phyloP scores from a whole-genome alignment of 2,888 invertebrate genomes.

The Latheticus oryzae region DNA sequence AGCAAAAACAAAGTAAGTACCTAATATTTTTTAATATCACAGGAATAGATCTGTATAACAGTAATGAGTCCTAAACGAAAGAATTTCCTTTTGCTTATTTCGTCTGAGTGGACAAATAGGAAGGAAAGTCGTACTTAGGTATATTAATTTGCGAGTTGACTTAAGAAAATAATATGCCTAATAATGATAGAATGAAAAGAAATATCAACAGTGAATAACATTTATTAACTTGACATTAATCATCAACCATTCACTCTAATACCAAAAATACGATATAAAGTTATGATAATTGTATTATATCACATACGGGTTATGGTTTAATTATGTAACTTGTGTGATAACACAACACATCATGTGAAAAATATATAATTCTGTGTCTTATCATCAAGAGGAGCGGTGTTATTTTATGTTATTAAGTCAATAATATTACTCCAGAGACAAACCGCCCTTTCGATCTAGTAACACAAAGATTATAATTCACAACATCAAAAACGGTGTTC shows the following conservation, averaged over 20 bases:
- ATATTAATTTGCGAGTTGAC: no score
- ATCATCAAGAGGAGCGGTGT: constrained; percentile 13
- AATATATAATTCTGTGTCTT: constrained; percentile 17
- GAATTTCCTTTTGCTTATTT: no score
- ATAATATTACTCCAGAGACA: constrained; percentile 3
- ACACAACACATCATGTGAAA: constrained; percentile 30
- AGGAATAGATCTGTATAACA: no score
- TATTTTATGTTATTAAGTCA: no score
- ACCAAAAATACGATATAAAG: constrained; percentile 35
- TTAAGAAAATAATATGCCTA: no score
- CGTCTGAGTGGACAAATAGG: no score
- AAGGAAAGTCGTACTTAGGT: no score
- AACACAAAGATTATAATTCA: no score
- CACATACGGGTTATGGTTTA: constrained; percentile 36
- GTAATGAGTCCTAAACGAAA: no score
- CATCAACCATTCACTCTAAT: constrained; percentile 28
- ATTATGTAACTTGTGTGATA: constrained; percentile 23
- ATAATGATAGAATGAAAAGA: no score
- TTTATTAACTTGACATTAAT: constrained; percentile 33
- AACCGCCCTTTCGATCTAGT: constrained; percentile 8
- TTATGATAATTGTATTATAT: constrained; percentile 39
- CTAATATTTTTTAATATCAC: no score
- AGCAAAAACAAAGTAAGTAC: no score
- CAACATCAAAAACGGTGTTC: constrained; percentile 23
- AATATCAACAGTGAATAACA: constrained; percentile 36